phyloP scores from a whole-genome alignment of 2,888 invertebrate species.

The Dendrolimus houi region DNA sequence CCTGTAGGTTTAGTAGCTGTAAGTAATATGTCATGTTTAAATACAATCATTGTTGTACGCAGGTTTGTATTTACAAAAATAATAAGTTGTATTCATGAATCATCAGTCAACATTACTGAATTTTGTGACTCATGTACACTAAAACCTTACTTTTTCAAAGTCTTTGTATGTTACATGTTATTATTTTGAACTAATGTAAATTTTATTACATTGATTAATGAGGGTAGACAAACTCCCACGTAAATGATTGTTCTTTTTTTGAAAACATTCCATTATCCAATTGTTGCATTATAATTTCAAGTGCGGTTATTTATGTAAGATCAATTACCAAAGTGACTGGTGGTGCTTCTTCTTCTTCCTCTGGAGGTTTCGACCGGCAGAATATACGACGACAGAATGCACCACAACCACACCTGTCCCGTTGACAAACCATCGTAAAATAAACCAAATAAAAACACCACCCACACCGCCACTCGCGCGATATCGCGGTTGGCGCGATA shows the following conservation, averaged over 20 bases:
- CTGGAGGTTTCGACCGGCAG: constrained; percentile 38
- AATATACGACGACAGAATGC: constrained; percentile 54
- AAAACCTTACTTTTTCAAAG: background rate
- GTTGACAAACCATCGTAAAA: constrained; percentile 46
- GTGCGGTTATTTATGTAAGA: background rate
- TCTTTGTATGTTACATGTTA: background rate
- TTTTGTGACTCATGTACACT: background rate
- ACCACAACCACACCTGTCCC: constrained; percentile 47
- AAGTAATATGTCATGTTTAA: background rate
- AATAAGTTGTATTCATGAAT: background rate
- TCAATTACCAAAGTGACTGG: constrained; percentile 36
- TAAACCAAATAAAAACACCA: constrained; percentile 42
- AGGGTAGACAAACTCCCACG: background rate
- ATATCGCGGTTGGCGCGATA: constrained; percentile 7
- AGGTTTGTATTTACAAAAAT: background rate
- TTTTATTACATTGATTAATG: background rate
- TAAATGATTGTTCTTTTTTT: background rate
- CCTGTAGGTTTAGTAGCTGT: too few species aligned
- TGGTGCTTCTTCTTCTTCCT: constrained; percentile 19
- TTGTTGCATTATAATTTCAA: background rate
- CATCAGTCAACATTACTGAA: background rate
- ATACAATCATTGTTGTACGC: background rate
- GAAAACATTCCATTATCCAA: background rate
- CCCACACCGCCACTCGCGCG: constrained; percentile 11
- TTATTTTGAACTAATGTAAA: background rate